Base-by-base conservation (phyloP, 2,888 invertebrate genomes). In the Acronicta alni region DNA sequence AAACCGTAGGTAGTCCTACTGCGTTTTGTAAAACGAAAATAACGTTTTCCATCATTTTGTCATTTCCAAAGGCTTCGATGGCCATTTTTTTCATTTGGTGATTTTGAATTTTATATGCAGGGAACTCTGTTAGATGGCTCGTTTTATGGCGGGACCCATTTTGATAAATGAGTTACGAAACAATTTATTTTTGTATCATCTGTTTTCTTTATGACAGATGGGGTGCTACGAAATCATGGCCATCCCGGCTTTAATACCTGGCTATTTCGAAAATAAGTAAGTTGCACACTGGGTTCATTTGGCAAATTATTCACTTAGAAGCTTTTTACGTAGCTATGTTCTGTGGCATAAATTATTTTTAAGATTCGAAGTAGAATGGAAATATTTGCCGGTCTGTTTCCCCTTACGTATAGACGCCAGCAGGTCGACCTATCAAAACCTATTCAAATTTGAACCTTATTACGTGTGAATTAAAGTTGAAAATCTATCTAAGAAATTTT, bases 91-190 rank as follows among this genome's bases (percentile, higher is more conserved):
- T 51, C 37, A 56, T 44, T 15, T 35, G 45, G 32, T 16, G 32
- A 41, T 46, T 61, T 65, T 58, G 53, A 64, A 18, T 53, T 53
- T 56, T 51, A 51, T 30, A 44, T 51, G 17, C 15, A 49, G 16
- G 41, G 8, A 41, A 20, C 60, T 53, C 30, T 30, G 20, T 48
- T 49, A 53, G 53, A 65, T 56, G 39, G 41, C 23, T 39, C 55
- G 44, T 42, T 56, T 54, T 58, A 54, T 41, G 41, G 41, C 20
- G 42, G 48, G 20, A 47, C 43, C 52, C 46, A 45, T 57, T 73
- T 16, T 57, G 49, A 58, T 52, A 63, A 67, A 74, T 57, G 71
- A 49, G 41, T 58, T 67, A 45, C 57, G 53, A 62, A 47, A 42
- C 35, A 41, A 47, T 46, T 53, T 38, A 32, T 49, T 30, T 30